These are phyloP conservation scores for Spermophilus dauricus DNA, from an alignment of 2,113 vertebrate genomes.

Conservation along the genomic window DNA sequence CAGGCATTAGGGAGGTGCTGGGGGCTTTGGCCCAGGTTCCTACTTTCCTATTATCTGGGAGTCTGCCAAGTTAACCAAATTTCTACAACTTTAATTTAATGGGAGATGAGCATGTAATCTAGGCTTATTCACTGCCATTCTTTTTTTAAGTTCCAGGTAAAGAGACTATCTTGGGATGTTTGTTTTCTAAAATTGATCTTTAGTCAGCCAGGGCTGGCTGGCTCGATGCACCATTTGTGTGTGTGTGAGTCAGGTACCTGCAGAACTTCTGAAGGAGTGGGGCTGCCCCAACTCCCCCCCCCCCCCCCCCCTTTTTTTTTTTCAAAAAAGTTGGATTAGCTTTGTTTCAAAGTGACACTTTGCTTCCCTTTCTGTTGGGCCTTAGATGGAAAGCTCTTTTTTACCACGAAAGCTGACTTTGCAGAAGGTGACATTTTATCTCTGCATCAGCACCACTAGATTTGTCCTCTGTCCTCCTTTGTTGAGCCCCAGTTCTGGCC, in stretches of 20 bases:
- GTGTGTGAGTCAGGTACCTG: no score
- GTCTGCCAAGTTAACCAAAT: background rate
- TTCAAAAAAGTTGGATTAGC: slow-evolving; percentile 59
- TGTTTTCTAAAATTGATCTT: background rate
- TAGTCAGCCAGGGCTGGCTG: background rate
- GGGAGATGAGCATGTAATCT: background rate
- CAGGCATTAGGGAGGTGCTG: background rate
- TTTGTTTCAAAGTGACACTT: slow-evolving; percentile 63
- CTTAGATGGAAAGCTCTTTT: slow-evolving; percentile 77
- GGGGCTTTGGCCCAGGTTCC: background rate
- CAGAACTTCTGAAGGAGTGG: background rate
- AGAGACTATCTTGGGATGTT: background rate
- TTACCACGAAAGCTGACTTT: slow-evolving; percentile 58
- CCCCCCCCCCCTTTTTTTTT: no score
- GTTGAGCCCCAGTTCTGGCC: background rate
- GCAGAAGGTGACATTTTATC: background rate
- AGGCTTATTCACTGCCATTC: background rate
- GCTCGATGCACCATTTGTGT: background rate
- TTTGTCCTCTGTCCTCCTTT: background rate
- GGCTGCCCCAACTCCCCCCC: slow-evolving; percentile 34
- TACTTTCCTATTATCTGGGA: background rate
- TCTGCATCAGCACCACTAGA: accelerated
- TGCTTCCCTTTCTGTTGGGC: slow-evolving; percentile 1
- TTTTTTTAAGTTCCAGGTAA: background rate
- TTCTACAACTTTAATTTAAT: background rate